Evolutionary conservation across 2,888 invertebrate genomes (phyloP), one percentile per base, ranked within the genome.

Genomic region (Axea sp.): DNA sequence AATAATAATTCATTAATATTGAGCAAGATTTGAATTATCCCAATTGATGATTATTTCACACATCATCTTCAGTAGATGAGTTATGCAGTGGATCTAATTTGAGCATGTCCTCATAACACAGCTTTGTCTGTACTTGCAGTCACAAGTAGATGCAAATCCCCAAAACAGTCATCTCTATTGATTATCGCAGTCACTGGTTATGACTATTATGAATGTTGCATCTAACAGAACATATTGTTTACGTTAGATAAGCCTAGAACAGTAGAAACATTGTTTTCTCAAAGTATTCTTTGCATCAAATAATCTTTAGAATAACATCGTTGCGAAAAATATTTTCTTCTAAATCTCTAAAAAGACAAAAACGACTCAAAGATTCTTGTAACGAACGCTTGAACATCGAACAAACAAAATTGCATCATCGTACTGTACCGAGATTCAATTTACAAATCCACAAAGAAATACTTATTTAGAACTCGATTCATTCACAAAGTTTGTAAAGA

Each of bases 131-230:
- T 49, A 39, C n/a, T 24, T 37, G 45, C 9, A 4, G 24, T 5
- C 2, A 7, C 24, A 30, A 62, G 30, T 30, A 30, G 24, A 31
- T 41, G 22, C 15, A 51, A 51, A 51, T 62, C 30, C 39, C 49
- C 41, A 30, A 31, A 62, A 51, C 49, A 51, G 49, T 51, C 51
- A 51, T 51, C 31, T 26, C 19, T 51, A 51, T 51, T 62, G 62
- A 62, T 62, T 62, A 19, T 24, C 33, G 11, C 33, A 26, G 49
- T 57, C 11, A 12, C 30, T 62, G 31, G n/a, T 22, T 49, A 39
- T 22, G 60, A 51, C 24, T 62, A 24, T 30, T 24, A 8, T 8
- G 8, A n/a, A 30, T 22, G 7, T 33, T 49, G 33, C 22, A 33
- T 22, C 49, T 1, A 12, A 6, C n/a, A 1, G 17, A 31, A 49